phyloP scores from a whole-genome alignment of 64 coral and sea anemone species.

The Stichodactyla mertensii region DNA sequence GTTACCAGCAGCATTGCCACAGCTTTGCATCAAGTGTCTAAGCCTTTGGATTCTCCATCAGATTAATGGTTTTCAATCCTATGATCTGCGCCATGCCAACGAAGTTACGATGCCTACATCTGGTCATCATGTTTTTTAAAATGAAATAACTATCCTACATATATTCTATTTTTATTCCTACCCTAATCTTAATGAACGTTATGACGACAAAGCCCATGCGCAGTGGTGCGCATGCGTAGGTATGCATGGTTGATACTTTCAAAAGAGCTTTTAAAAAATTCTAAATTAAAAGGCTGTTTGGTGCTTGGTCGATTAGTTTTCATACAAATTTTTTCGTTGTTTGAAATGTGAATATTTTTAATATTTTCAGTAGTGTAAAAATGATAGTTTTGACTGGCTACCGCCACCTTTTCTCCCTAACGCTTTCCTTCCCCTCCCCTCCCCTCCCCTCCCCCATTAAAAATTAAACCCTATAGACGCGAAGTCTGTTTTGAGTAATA shows the following conservation, averaged over 20 bases:
- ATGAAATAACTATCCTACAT: slow-evolving; percentile 4
- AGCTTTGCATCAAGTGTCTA: background rate
- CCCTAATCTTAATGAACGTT: background rate
- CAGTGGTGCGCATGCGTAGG: background rate
- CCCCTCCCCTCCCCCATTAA: too few relatives aligned
- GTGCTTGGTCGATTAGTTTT: too few relatives aligned
- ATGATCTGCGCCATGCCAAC: background rate
- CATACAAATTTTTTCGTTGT: too few relatives aligned
- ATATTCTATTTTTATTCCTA: background rate
- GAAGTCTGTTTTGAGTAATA: too few relatives aligned
- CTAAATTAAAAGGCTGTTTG: too few relatives aligned
- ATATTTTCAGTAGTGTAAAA: too few relatives aligned
- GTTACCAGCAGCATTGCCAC: background rate
- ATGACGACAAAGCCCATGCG: background rate
- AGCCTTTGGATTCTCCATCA: background rate
- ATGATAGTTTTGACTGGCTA: too few relatives aligned
- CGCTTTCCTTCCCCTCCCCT: too few relatives aligned
- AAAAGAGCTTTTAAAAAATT: background rate
- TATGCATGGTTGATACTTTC: background rate
- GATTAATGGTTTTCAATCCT: background rate
- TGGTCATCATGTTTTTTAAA: background rate
- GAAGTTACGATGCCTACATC: background rate
- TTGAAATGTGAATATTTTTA: too few relatives aligned
- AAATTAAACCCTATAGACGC: too few relatives aligned
- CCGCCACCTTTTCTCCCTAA: too few relatives aligned